Base-by-base conservation (phyloP, 2,797 vertebrate genomes). In the Melanogrammus aeglefinus region DNA sequence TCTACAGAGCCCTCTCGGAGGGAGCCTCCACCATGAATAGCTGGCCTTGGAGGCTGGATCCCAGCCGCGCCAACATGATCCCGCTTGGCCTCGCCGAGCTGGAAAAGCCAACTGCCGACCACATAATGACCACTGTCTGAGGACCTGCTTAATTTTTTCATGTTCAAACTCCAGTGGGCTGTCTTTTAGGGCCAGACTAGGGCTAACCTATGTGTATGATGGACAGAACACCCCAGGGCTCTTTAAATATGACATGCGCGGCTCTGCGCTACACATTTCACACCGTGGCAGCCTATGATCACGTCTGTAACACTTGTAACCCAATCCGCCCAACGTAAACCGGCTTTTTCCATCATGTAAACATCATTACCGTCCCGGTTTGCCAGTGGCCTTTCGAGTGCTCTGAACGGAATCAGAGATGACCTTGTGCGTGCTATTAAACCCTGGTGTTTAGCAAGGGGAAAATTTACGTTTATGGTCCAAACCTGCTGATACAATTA, bases 101-200 rank as follows among this genome's bases (percentile, higher is more conserved):
- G 87, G 86, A 86, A 92, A 94, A 91, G 92, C 90, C 85, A 81
- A 88, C 87, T 85, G 82, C 85, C 76, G 85, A 92, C 93, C 91
- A 87, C 92, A 90, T 93, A 92, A 93, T 76, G 78, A 92, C 87
- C 90, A 88, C 85, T 94, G 91, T 93, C 93, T 94, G 91, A 91
- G 92, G 82, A 87, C 91, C 78, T 81, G 75, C 87, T 91, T 93
- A 92, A 94, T 89, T 81, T 9, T 93, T 92, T 94, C 86, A 90
- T 91, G 83, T 92, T 91, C 81, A 90, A 93, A 89, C 89, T 70
- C 29, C 86, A 84, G 91, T 87, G 73, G 86, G 31, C 88, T 90
- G 89, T 91, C 86, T 92, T 84, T 78, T 79, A 73, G 79, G 78
- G 80, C 79, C 87, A 91, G 89, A 89, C 87, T 77, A 36, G 57